Evolutionary conservation across 1,140 invertebrate species (phyloP), one percentile per base, ranked within the genome.

Genomic region (Maniola jurtina): DNA sequence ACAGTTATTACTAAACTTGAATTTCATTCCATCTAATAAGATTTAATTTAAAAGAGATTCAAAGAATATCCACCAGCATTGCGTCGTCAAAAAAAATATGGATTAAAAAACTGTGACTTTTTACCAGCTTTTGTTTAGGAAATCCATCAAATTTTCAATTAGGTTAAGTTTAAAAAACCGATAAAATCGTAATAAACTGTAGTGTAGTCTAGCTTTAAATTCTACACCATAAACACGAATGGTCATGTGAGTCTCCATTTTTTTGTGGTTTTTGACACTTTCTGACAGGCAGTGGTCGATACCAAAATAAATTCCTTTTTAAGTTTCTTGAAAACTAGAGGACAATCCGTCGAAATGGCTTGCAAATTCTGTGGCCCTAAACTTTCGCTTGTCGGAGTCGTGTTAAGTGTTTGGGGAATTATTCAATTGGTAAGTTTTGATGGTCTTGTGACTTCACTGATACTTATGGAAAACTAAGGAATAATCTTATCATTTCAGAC

Each of bases 331-430:
- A 57, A 34, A 57, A 38, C 38, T 8, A 7, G 4, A 5, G 2
- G 13, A 75, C 80, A 78, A 79, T 79, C 74, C 63, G 73, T 55
- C 68, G 86, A 86, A 90, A 90, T 90, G 88, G 84, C 75, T 60
- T 88, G 71, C 68, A 88, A 83, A 84, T 67, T 90, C 58, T 90
- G 97, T 92, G 97, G 97, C n/a, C 97, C 97, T 59, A 98, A 98
- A 92, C 93, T 96, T 61, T 97, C 97, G 62, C 93, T 98, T 35
- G 98, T 96, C 84, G 96, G 97, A 54, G 89, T 97, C n/a, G 94
- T 98, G 54, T 91, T 98, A 65, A 97, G 96, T 79, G 93, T 95
- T 33, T 98, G 97, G 97, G 97, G 97, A 73, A 95, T 98, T 76
- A 92, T 98, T 61, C 97, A 98, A 92, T 90, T 98, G 92, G 96